Percentiles rank a stretch among this genome's conserved stretches.
phyloP scores from a whole-genome alignment of 2,113 vertebrate genomes.

The Neolamprologus longior region DNA sequence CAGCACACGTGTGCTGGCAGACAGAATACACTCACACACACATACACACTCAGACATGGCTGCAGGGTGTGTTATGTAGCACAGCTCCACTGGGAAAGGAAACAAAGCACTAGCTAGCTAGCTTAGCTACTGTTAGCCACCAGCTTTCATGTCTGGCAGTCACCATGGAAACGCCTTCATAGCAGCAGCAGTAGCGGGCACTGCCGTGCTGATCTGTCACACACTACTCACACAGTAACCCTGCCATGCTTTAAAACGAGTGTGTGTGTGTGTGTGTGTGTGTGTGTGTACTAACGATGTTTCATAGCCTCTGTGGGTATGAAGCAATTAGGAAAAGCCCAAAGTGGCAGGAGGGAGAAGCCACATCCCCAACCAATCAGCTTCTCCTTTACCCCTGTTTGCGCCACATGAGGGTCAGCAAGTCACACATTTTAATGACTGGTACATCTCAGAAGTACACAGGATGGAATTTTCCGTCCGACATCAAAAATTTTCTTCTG shows the following conservation, averaged over 20 bases:
- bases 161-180: constrained; percentile 60
- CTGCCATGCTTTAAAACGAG: not conserved
- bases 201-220: constrained; percentile 29
- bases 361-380: not conserved
- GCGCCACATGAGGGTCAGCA: not conserved
- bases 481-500: not conserved
- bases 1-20: constrained; percentile 10
- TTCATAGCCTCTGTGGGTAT: not conserved
- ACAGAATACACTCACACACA: not conserved
- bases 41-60: constrained; percentile 17
- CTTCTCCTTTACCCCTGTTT: not conserved
- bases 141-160: constrained; percentile 47
- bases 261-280: not conserved
- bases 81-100: constrained; percentile 54
- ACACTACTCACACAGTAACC: not conserved
- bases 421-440: not conserved
- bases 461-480: not conserved
- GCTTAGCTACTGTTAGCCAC: constrained; percentile 36
- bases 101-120: constrained; percentile 39
- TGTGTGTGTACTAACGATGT: not conserved
- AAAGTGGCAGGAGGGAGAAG: not conserved
- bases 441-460: not conserved
- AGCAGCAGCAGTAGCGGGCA: constrained; percentile 9
- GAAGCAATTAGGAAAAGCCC: not conserved
- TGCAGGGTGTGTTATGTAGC: constrained; percentile 54